phyloP scores from a whole-genome alignment of 2,888 invertebrate genomes.

The Papilio demoleus region DNA sequence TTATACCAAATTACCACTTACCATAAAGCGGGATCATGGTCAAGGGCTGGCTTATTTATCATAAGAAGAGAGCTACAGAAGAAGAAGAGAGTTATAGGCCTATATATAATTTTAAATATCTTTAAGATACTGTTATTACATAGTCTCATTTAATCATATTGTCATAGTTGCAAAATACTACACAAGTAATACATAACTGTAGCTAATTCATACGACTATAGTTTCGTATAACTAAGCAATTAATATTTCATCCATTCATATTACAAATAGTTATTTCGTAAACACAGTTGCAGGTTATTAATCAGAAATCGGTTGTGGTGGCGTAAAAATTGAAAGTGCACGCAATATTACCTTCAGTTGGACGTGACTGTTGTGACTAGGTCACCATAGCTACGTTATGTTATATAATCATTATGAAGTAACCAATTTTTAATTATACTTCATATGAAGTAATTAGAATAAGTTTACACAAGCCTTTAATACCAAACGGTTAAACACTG shows the following conservation, averaged over 20 bases:
- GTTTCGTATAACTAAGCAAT: conserved; percentile 48
- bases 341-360: conserved; percentile 48
- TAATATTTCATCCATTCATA: conserved; percentile 18
- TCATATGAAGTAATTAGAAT: background rate
- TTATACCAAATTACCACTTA: no score
- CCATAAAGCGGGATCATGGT: no score
- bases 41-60: no score
- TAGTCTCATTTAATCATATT: background rate
- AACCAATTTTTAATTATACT: background rate
- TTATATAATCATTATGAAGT: conserved; percentile 26
- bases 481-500: no score
- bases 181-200: background rate
- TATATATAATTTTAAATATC: background rate
- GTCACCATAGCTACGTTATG: conserved; percentile 49
- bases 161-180: background rate
- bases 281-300: conserved; percentile 39
- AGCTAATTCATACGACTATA: conserved; percentile 24
- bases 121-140: background rate
- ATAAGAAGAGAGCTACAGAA: no score
- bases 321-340: conserved; percentile 57
- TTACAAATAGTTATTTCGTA: conserved; percentile 32
- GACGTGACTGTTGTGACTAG: conserved; percentile 47
- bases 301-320: conserved; percentile 45
- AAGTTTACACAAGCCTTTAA: background rate
- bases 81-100: background rate